Evolutionary conservation across 2,888 invertebrate species (phyloP), one percentile per base, ranked within the genome.

Genomic region (Hirtodrosophila cameraria): DNA sequence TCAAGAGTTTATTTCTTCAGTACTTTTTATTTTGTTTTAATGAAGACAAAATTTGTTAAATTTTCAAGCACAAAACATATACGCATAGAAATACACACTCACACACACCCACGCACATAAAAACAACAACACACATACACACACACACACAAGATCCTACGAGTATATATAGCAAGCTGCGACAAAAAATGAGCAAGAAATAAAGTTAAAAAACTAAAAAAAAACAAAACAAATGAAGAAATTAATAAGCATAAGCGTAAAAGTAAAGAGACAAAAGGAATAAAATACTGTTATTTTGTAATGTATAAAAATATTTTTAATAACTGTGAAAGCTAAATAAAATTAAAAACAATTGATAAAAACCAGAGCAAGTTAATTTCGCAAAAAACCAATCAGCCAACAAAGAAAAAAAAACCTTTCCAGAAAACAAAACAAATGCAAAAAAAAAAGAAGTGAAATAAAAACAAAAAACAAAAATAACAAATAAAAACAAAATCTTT

Each of bases 311-410:
- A 88, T 89, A 89, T 90, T 90, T 90, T 90, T 89, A 90, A 89
- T 90, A 90, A 90, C 90, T 90, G 90, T 90, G 90, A 90, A 90
- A 90, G 90, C 90, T 90, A 88, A 90, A 89, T 89, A 89, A 89
- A 90, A 89, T 88, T 88, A 85, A 88, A 86, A 86, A 68, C 67
- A 78, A 79, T 70, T 70, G 45, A 57, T 35, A 20, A 61, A 63
- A 63, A 62, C 25, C 43, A 60, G 43, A 59, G 55, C 63, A 74
- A 77, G 61, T 81, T 84, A 50, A 84, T 74, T 84, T 77, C 30
- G n/a, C n/a, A n/a, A 30, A 61, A 55, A 55, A 55, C 59, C 71
- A 38, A 38, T 7, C 59, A 63, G 61, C 61, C 42, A 55, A 63
- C 50, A 73, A 77, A 69, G n/a, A 23, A 23, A 23, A 23, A 2